Evolutionary conservation across 2,797 vertebrate species (phyloP).

Genomic region (Melanotaenia boesemani): DNA sequence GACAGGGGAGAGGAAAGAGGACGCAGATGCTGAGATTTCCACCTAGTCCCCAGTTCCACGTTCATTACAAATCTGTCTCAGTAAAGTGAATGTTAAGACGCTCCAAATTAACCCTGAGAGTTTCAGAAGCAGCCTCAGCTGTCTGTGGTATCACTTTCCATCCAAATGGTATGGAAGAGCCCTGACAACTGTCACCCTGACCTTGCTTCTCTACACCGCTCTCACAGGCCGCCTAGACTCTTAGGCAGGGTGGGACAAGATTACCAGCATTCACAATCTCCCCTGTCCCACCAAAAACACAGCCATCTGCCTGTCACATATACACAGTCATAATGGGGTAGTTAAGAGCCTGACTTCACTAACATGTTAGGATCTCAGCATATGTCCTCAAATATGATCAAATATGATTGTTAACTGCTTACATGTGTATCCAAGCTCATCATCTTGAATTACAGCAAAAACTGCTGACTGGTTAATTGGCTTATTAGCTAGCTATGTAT

Average conservation of each 20-base stretch:
- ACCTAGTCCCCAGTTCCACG: slow-evolving; percentile 65
- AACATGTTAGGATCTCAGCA: slow-evolving; percentile 31
- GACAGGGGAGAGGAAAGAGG: slow-evolving; percentile 16
- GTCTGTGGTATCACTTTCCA: slow-evolving; percentile 82
- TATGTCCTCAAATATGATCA: slow-evolving; percentile 25
- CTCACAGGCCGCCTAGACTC: slow-evolving; percentile 62
- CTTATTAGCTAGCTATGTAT: slow-evolving; percentile 35
- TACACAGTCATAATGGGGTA: not conserved
- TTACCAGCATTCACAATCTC: slow-evolving; percentile 61
- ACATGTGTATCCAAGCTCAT: slow-evolving; percentile 21
- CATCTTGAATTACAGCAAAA: slow-evolving; percentile 52
- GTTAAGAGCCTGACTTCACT: slow-evolving; percentile 12
- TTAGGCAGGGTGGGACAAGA: slow-evolving; percentile 54
- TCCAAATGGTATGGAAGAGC: slow-evolving; percentile 77
- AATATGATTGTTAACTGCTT: slow-evolving; percentile 22
- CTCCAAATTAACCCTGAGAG: slow-evolving; percentile 78
- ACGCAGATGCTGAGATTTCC: slow-evolving; percentile 70
- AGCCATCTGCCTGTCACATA: slow-evolving; percentile 48
- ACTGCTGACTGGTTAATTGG: slow-evolving; percentile 43
- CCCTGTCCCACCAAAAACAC: slow-evolving; percentile 52
- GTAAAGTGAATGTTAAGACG: slow-evolving; percentile 78
- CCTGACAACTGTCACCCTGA: slow-evolving; percentile 81
- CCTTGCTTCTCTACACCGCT: slow-evolving; percentile 68
- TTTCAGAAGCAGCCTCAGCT: slow-evolving; percentile 80
- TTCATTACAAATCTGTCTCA: slow-evolving; percentile 71